Percentiles rank a stretch among this genome's conserved stretches.
These are phyloP conservation scores for Drosophila mercatorum DNA, from an alignment of 2,888 invertebrate species.

Conservation along the genomic window DNA sequence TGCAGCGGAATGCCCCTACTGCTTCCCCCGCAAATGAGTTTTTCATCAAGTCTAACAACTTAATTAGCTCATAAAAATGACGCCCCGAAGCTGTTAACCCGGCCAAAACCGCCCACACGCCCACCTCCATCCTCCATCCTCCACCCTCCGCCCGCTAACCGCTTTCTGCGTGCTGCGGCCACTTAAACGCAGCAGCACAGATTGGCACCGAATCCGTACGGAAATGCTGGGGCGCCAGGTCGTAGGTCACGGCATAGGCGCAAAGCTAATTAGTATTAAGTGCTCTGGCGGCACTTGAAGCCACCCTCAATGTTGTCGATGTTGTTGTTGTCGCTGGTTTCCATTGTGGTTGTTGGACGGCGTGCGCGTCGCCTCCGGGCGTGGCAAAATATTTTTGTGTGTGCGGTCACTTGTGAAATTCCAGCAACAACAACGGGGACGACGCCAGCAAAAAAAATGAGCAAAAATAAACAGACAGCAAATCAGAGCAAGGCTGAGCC, in stretches of 20 bases:
- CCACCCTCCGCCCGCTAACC: not conserved
- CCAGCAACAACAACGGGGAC: conserved; percentile 50
- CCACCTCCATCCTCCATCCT: not conserved
- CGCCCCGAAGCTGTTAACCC: conserved; percentile 73
- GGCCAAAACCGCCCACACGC: conserved; percentile 34
- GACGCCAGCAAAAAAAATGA: not conserved
- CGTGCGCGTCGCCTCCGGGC: conserved; percentile 65
- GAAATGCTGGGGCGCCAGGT: conserved; percentile 63
- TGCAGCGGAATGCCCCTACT: conserved; percentile 38
- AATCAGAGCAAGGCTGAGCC: not conserved
- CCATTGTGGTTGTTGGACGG: conserved; percentile 36
- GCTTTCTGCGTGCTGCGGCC: conserved; percentile 71
- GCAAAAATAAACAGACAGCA: conserved; percentile 10
- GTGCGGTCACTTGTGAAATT: conserved; percentile 79
- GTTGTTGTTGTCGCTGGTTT: conserved; percentile 24
- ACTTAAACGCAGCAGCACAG: conserved; percentile 79
- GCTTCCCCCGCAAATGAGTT: conserved; percentile 64
- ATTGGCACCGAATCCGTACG: conserved; percentile 64
- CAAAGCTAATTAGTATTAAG: conserved; percentile 81
- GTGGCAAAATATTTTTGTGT: conserved; percentile 77
- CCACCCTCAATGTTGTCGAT: conserved; percentile 39
- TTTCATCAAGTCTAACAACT: conserved; percentile 81
- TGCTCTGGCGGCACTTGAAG: conserved; percentile 77
- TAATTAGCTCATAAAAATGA: conserved; percentile 80
- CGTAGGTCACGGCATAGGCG: conserved; percentile 78